Conservation (phyloP, 2,113 vertebrate species). For the Austrofundulus limnaeus region DNA sequence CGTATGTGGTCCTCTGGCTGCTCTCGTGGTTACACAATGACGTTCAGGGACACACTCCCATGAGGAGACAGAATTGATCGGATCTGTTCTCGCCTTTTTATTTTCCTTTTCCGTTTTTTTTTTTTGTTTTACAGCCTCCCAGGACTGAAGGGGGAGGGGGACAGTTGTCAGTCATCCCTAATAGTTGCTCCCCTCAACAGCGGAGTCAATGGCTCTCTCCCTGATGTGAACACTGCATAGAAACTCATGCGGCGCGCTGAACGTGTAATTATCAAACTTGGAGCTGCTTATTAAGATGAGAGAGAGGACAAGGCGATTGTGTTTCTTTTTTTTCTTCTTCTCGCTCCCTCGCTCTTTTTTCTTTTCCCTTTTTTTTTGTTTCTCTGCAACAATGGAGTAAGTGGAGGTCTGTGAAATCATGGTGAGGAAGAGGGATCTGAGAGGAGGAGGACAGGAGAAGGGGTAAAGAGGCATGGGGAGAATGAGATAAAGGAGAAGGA, state of each 20-base stretch:
- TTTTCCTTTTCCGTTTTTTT: too few species aligned
- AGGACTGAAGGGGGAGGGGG: conserved; percentile 50
- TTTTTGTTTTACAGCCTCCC: conserved; percentile 55
- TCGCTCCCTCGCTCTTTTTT: too few species aligned
- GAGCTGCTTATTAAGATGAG: conserved; percentile 77
- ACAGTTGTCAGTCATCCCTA: conserved; percentile 71
- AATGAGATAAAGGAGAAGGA: conserved; percentile 58
- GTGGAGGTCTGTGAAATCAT: conserved; percentile 67
- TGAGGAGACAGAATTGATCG: conserved; percentile 63
- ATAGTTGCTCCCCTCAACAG: conserved; percentile 65
- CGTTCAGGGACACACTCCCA: conserved; percentile 70
- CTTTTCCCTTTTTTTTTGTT: conserved; percentile 64
- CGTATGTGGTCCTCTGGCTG: conserved; percentile 76
- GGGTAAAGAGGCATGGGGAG: conserved; percentile 44
- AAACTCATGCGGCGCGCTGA: conserved; percentile 68
- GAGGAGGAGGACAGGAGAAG: conserved; percentile 60
- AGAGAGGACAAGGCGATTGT: conserved; percentile 72
- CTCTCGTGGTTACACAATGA: conserved; percentile 51
- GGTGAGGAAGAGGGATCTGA: conserved; percentile 62
- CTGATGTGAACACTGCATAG: conserved; percentile 67
- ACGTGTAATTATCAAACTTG: conserved; percentile 77
- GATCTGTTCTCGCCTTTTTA: conserved; percentile 68
- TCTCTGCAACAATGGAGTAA: conserved; percentile 68
- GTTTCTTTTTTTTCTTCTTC: conserved; percentile 36
- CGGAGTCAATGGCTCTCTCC: conserved; percentile 70